A percentile compares a stretch with the other conserved stretches of the same genome.
Evolutionary conservation across 2,888 invertebrate genomes (phyloP).

Genomic region (Nephrotoma guestfalica): DNA sequence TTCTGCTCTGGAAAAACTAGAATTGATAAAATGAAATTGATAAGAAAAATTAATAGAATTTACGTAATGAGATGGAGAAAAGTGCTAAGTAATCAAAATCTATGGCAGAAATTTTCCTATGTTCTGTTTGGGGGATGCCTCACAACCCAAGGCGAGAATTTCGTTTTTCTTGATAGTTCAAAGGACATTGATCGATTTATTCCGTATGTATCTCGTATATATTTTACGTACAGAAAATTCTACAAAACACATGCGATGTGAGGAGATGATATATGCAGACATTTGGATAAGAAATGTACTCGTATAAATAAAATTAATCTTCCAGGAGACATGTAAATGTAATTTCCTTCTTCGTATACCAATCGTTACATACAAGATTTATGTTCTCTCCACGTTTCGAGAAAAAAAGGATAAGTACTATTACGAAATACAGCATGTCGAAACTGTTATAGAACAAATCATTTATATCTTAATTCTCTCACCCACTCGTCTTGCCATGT

Average conservation of each 20-base stretch:
- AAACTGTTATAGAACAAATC: not conserved
- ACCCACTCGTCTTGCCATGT: not conserved
- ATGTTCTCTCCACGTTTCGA: not conserved
- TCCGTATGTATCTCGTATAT: too few species aligned
- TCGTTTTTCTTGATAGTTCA: not conserved
- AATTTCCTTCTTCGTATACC: not conserved
- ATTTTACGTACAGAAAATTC: too few species aligned
- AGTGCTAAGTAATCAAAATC: not conserved
- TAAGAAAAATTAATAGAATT: not conserved
- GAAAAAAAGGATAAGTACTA: not conserved
- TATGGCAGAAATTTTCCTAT: not conserved
- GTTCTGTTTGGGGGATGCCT: not conserved
- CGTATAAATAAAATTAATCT: not conserved
- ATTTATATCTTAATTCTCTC: not conserved
- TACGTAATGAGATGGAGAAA: not conserved
- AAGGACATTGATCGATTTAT: not conserved
- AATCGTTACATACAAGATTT: not conserved
- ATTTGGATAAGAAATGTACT: too few species aligned
- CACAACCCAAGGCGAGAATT: not conserved
- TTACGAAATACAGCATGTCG: not conserved
- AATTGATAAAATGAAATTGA: not conserved
- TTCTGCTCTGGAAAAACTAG: not conserved
- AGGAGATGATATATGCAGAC: not conserved
- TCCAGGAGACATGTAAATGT: not conserved
- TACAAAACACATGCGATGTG: not conserved